Conservation (phyloP, 23 tunicate genomes). For the Phallusia fumigata region DNA sequence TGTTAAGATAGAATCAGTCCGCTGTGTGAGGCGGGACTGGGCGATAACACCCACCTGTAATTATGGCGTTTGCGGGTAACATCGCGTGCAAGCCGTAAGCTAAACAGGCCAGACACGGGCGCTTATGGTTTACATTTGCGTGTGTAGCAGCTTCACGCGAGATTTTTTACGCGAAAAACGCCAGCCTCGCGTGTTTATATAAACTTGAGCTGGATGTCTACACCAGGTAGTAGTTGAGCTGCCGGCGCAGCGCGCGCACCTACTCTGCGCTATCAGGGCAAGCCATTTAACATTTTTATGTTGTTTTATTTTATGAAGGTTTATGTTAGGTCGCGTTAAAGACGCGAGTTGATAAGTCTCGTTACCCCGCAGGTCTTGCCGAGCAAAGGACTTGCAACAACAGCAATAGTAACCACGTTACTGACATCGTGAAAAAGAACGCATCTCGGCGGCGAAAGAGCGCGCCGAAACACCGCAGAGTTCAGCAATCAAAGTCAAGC, state of each 20-base stretch:
- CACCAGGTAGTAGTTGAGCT: neutral
- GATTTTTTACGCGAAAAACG: slow-evolving; percentile 2
- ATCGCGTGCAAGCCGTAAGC: slow-evolving; percentile 9
- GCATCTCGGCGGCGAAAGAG: slow-evolving; percentile 62
- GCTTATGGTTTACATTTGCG: slow-evolving; percentile 11
- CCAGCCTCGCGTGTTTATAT: neutral
- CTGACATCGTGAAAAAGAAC: slow-evolving; percentile 31
- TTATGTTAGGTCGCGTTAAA: neutral
- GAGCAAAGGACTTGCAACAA: neutral
- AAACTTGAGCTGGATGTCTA: neutral
- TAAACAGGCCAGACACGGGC: slow-evolving; percentile 5
- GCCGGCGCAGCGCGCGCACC: neutral
- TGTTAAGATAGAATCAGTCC: neutral
- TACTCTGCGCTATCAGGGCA: neutral
- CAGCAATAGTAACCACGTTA: neutral
- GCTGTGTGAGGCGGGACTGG: neutral
- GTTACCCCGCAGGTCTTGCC: neutral
- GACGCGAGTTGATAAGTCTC: neutral
- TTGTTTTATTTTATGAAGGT: neutral
- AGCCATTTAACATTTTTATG: neutral
- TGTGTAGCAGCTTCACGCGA: neutral
- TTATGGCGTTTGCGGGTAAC: neutral
- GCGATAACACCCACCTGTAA: slow-evolving; percentile 6
- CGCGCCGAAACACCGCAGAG: slow-evolving; percentile 55
- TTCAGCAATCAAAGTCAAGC: slow-evolving; percentile 21